Evolutionary conservation across 2,888 invertebrate species (phyloP).

Genomic region (Hypomecis punctinalis): DNA sequence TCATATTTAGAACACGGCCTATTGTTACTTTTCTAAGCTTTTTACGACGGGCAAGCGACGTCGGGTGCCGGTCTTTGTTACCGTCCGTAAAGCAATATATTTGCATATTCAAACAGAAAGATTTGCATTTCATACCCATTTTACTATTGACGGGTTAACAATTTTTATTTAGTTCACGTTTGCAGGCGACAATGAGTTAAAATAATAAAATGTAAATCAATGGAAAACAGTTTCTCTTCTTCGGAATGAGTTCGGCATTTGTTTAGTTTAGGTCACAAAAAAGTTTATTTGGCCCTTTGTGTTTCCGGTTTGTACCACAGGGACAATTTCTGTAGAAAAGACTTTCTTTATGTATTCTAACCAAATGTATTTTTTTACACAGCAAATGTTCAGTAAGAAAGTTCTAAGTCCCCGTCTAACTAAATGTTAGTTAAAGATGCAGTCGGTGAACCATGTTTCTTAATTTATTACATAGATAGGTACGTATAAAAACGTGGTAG

Average conservation of each 20-base stretch:
- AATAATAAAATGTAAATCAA: constrained; percentile 74
- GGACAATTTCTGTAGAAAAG: neutral
- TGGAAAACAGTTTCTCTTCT: constrained; percentile 57
- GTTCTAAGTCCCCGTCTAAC: too few relatives aligned
- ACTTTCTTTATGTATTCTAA: neutral
- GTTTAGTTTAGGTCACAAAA: constrained; percentile 19
- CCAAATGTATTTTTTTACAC: neutral
- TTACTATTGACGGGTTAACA: constrained; percentile 61
- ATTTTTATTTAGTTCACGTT: constrained; percentile 62
- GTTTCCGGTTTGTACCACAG: too few relatives aligned
- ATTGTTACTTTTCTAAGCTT: constrained; percentile 72
- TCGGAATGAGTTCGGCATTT: constrained; percentile 34
- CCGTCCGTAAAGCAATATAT: constrained; percentile 62
- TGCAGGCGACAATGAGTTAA: constrained; percentile 63
- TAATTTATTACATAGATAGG: too few relatives aligned
- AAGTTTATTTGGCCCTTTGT: neutral
- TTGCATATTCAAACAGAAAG: constrained; percentile 75
- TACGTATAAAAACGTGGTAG: too few relatives aligned
- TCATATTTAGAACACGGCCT: constrained; percentile 72
- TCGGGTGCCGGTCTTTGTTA: constrained; percentile 67
- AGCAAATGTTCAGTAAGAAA: too few relatives aligned
- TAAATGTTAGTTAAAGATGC: too few relatives aligned
- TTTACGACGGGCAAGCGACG: constrained; percentile 66
- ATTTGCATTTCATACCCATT: constrained; percentile 75
- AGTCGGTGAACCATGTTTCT: too few relatives aligned